A percentile compares a stretch with the other conserved stretches of the same genome.
These are phyloP conservation scores for Andrena chrysosceles DNA, from an alignment of 2,888 invertebrate genomes.

Conservation along the genomic window DNA sequence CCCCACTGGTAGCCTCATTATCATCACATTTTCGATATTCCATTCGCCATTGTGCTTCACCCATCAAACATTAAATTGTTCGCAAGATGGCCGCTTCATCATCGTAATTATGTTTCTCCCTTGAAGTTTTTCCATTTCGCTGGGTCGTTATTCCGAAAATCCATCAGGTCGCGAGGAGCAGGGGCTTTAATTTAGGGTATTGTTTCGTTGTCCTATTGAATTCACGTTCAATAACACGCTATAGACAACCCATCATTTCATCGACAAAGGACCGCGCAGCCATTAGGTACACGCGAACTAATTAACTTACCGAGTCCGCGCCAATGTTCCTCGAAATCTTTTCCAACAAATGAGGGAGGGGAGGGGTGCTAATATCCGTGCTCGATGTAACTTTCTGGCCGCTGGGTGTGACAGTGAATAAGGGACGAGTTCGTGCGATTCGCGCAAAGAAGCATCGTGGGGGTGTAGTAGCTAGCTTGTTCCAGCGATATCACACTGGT, in stretches of 20 bases:
- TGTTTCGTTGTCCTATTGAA: constrained; percentile 15
- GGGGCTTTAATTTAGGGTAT: constrained; percentile 10
- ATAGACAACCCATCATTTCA: constrained; percentile 26
- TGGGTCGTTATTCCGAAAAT: constrained; percentile 13
- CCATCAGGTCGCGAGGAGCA: constrained; percentile 3
- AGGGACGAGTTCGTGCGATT: constrained; percentile 34
- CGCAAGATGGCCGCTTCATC: too few species aligned
- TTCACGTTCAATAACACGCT: constrained; percentile 27
- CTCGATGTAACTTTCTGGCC: constrained; percentile 37
- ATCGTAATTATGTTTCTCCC: not conserved
- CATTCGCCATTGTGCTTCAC: too few species aligned
- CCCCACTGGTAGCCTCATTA: too few species aligned
- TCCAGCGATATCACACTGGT: constrained; percentile 67
- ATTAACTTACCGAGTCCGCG: constrained; percentile 30
- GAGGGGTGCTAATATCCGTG: constrained; percentile 21
- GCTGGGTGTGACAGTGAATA: constrained; percentile 10
- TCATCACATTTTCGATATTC: too few species aligned
- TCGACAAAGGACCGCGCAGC: constrained; percentile 25
- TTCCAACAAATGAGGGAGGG: not conserved
- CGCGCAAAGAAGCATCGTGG: constrained; percentile 41
- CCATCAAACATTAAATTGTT: too few species aligned
- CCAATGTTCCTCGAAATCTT: constrained; percentile 26
- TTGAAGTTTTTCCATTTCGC: not conserved
- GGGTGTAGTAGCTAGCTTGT: constrained; percentile 28
- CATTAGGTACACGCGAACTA: constrained; percentile 39